phyloP scores from a whole-genome alignment of 2,113 vertebrate genomes.

The Hydrolagus affinis region DNA sequence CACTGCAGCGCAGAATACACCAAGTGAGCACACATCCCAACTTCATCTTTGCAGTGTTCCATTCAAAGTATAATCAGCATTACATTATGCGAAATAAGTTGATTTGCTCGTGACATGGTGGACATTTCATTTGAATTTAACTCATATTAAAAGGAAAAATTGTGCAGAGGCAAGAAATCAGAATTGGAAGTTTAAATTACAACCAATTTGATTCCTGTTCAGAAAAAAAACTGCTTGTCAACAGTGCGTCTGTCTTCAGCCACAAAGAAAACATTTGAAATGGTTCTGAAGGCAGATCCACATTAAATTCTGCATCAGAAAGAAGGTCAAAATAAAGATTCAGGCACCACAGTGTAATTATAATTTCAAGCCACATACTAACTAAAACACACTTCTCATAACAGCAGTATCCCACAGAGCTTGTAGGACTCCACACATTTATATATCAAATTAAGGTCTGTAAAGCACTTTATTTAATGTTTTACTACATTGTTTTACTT shows the following conservation, averaged over 20 bases:
- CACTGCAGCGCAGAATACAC: not conserved
- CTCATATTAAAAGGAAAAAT: not conserved
- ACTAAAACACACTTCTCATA: not conserved
- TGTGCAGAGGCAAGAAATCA: not conserved
- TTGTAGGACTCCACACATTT: not conserved
- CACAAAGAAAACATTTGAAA: not conserved
- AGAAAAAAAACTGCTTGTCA: not conserved
- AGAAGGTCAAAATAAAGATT: too few species aligned
- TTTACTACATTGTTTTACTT: not conserved
- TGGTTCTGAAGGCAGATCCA: too few species aligned
- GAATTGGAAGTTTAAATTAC: not conserved
- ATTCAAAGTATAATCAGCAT: not conserved
- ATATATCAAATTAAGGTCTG: not conserved
- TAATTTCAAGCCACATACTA: not conserved
- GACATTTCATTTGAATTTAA: not conserved
- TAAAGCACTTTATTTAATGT: not conserved
- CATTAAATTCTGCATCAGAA: too few species aligned
- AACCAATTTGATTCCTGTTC: not conserved
- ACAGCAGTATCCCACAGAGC: not conserved
- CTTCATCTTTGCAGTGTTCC: not conserved
- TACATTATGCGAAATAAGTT: not conserved
- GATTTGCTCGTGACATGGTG: not conserved
- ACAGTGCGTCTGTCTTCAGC: constrained; percentile 1
- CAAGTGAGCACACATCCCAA: not conserved
- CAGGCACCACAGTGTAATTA: too few species aligned